Evolutionary conservation across 2,113 vertebrate genomes (phyloP), one percentile per base, ranked within the genome.

Genomic region (Myotis lucifugus): DNA sequence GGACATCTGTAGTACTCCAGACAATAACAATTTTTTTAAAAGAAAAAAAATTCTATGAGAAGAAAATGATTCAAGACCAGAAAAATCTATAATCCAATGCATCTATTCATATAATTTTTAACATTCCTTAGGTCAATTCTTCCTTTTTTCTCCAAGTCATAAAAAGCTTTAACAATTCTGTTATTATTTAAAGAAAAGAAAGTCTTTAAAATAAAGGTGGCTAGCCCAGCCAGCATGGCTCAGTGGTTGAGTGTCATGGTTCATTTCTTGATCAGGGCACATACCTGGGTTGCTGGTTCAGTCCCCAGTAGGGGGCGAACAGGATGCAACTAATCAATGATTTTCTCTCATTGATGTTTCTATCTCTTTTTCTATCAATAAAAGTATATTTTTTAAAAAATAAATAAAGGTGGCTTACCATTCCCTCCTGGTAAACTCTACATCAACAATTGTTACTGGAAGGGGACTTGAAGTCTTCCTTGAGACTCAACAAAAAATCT

Each of bases 381-480:
- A 48, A 48, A 48, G 46, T 48, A 48, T 46, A 46, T 46, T 11
- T 48, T 48, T 48, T 12, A 2, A 48, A 48, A 54, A 54, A 54
- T 54, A 54, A 40, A 70, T 32, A n/a, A 17, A 42, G 29, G 6
- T 29, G n/a, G 18, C 69, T 87, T 84, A 90, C 88, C 95, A 81
- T 79, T 96, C 64, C 2, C 15, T 8, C 34, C 66, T 92, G 32
- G 95, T 95, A 77, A 97, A 2, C 2, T 17, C 50, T 10, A 34
- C 2, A 14, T 96, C 91, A 32, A 82, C 14, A 13, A 93, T 78
- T 17, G 85, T 95, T 37, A 93, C 88, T 69, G 76, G 11, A 54
- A 14, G 21, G 29, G 82, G 91, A 69, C 90, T 96, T 1, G 0
- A 90, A 89, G 2, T 17, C 0, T 1, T 13, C 14, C 8, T 34